Percentiles rank a stretch among this genome's conserved stretches.
phyloP scores from a whole-genome alignment of 2,797 vertebrate genomes.

The Anomalospiza imberbis region DNA sequence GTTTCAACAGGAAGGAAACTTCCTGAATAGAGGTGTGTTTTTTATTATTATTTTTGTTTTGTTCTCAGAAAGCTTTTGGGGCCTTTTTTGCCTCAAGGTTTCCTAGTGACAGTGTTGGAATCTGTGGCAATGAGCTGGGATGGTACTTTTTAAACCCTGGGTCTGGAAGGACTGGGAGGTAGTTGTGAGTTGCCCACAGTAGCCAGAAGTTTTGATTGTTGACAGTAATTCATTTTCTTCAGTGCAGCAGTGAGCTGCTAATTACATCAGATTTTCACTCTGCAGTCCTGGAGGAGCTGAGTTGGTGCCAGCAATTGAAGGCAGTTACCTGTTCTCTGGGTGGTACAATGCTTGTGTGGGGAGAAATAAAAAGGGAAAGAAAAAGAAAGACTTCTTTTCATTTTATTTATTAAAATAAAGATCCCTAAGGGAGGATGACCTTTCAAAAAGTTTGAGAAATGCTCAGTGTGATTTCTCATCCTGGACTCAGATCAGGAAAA shows the following conservation, averaged over 20 bases:
- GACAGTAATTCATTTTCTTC: not conserved
- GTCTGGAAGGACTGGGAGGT: not conserved
- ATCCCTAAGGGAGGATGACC: conserved; percentile 44
- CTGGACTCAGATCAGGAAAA: conserved; percentile 45
- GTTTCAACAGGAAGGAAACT: conserved; percentile 23
- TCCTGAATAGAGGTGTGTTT: not conserved
- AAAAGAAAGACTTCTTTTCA: not conserved
- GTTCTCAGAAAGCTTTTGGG: not conserved
- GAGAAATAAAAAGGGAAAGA: not conserved
- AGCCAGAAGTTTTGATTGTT: conserved; percentile 18
- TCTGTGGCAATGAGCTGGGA: not conserved
- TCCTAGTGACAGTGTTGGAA: not conserved
- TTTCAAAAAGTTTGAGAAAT: conserved; percentile 48
- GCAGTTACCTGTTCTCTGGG: not conserved
- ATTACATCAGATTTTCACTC: not conserved
- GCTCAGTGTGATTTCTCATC: conserved; percentile 15
- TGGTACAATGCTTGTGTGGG: not conserved
- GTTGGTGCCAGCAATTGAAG: not conserved
- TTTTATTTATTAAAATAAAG: conserved; percentile 21
- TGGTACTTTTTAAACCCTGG: not conserved
- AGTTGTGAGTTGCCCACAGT: not conserved
- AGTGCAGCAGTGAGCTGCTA: not conserved
- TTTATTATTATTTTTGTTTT: not conserved
- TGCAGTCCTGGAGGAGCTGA: not conserved
- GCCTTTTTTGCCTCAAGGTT: not conserved